These are phyloP conservation scores for Nemopilema nomurai DNA, from an alignment of 30 jellyfish, hydroid and myxozoan genomes.

Conservation along the genomic window DNA sequence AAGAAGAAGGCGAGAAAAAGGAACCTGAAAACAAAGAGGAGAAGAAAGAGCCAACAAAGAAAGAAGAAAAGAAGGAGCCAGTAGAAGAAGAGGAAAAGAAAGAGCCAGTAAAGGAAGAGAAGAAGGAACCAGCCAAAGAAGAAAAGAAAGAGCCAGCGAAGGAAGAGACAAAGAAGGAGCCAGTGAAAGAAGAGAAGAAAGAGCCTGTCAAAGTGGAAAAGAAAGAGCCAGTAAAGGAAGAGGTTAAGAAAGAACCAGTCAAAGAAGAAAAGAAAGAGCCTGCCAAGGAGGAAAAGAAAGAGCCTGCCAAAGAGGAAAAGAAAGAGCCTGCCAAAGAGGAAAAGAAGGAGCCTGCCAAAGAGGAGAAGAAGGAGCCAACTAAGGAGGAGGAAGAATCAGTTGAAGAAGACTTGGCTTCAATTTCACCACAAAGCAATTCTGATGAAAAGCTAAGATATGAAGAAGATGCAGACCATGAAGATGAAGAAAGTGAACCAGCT, in stretches of 20 bases:
- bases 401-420: neutral
- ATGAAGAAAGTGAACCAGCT: neutral
- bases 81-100: conserved; percentile 21
- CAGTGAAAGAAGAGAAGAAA: conserved; percentile 14
- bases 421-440: neutral
- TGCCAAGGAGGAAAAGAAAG: neutral
- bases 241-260: conserved; percentile 35
- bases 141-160: conserved; percentile 15
- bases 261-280: neutral
- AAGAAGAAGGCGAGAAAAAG: neutral
- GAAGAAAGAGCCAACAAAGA: neutral
- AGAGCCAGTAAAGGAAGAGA: conserved; percentile 28
- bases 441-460: neutral
- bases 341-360: neutral
- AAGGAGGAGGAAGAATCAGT: neutral
- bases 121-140: conserved; percentile 28
- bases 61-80: conserved; percentile 35
- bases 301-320: neutral
- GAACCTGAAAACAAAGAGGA: conserved; percentile 1
- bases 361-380: neutral
- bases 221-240: conserved; percentile 28
- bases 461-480: neutral
- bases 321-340: conserved; percentile 32
- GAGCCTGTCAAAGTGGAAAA: conserved; percentile 24
- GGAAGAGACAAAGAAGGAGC: conserved; percentile 37